Percentiles rank a stretch among this genome's conserved stretches.
phyloP scores from a whole-genome alignment of 2,888 invertebrate species.

The Hylaea fasciaria region DNA sequence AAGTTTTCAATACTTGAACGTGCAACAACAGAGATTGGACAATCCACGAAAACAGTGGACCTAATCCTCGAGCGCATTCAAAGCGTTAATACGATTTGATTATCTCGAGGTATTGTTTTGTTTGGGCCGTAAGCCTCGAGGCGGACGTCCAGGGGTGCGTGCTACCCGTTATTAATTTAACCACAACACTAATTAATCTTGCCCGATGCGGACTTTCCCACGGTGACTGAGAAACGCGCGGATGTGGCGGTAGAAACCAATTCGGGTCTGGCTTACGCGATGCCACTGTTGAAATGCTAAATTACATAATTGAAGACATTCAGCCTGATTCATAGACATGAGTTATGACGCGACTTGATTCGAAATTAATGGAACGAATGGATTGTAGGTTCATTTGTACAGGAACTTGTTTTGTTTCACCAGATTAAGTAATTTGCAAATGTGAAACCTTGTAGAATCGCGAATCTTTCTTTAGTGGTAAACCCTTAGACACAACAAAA shows the following conservation, averaged over 20 bases:
- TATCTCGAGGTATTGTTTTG: conserved; percentile 54
- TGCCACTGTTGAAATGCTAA: conserved; percentile 25
- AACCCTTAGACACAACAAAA: too few species aligned
- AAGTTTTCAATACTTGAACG: conserved; percentile 20
- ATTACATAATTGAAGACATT: conserved; percentile 31
- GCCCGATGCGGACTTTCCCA: conserved; percentile 74
- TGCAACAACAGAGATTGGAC: conserved; percentile 33
- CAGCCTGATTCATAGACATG: conserved; percentile 9
- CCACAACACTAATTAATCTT: conserved; percentile 81
- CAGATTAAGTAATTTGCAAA: not conserved
- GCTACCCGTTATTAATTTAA: conserved; percentile 79
- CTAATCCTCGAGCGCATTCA: conserved; percentile 52
- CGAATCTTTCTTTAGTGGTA: too few species aligned
- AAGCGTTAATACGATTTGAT: conserved; percentile 61
- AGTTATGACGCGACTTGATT: conserved; percentile 21
- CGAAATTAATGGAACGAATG: conserved; percentile 21
- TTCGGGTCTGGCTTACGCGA: conserved; percentile 36
- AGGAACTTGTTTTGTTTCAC: not conserved
- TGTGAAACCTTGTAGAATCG: too few species aligned
- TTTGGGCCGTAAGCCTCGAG: conserved; percentile 43
- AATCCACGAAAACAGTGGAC: conserved; percentile 35
- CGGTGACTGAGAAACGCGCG: conserved; percentile 54
- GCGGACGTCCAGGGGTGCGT: conserved; percentile 61
- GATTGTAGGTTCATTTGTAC: conserved; percentile 4
- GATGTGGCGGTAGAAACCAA: conserved; percentile 49